Conservation (phyloP, 2,113 vertebrate genomes). For the Megaceryle torquata region DNA sequence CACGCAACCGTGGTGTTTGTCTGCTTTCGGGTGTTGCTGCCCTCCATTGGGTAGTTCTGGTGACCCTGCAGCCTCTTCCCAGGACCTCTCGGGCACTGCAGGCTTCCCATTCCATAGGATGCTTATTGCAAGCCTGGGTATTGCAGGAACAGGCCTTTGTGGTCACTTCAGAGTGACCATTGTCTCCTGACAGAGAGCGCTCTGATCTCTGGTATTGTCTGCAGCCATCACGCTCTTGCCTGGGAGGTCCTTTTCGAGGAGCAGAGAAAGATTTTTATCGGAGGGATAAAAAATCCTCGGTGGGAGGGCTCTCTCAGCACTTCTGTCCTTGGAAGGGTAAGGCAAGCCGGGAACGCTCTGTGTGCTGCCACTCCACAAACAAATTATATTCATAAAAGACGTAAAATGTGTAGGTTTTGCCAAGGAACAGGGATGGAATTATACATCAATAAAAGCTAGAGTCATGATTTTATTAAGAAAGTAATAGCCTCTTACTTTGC, state of each 20-base stretch:
- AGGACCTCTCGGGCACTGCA: not conserved
- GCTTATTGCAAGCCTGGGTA: not conserved
- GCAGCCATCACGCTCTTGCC: fast-evolving
- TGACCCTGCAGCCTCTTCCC: not conserved
- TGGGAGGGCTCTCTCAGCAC: not conserved
- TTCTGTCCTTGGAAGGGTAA: not conserved
- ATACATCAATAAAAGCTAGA: not conserved
- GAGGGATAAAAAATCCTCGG: not conserved
- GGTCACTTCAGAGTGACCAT: not conserved
- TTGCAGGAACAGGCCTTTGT: not conserved
- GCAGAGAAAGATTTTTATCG: not conserved
- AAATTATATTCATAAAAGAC: not conserved
- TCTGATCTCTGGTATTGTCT: not conserved
- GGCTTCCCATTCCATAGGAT: not conserved
- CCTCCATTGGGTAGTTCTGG: not conserved
- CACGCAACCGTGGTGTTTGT: fast-evolving
- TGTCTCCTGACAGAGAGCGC: not conserved
- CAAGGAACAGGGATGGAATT: not conserved
- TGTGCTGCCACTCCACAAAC: not conserved
- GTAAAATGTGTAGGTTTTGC: not conserved
- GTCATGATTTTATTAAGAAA: not conserved
- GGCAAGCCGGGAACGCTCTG: not conserved
- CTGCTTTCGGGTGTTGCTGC: not conserved
- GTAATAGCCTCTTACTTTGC: not conserved
- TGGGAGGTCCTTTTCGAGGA: not conserved